Evolutionary conservation across 2,113 vertebrate species (phyloP).

Genomic region (Heloderma charlesbogerti): DNA sequence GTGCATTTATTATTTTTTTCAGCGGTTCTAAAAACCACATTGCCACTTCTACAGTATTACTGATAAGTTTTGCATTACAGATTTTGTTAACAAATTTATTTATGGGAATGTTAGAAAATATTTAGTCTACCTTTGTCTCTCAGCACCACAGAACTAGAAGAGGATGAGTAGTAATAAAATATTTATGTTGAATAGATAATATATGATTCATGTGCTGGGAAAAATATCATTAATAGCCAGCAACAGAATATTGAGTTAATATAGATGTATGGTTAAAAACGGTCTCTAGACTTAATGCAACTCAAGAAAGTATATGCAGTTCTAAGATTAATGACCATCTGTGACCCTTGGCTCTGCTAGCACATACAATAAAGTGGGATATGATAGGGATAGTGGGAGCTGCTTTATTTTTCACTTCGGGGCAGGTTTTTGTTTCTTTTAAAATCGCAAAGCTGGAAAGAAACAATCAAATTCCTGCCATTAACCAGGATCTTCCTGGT

Average conservation of each 20-base stretch:
- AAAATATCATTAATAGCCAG: not conserved
- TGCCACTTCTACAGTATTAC: not conserved
- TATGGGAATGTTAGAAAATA: not conserved
- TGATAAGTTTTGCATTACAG: not conserved
- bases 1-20: not conserved
- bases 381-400: not conserved
- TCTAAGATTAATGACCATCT: not conserved
- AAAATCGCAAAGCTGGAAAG: too few species aligned
- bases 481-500: not conserved
- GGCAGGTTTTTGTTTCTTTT: not conserved
- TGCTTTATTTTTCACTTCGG: not conserved
- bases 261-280: not conserved
- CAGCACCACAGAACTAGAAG: not conserved
- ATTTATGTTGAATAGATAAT: not conserved
- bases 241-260: not conserved
- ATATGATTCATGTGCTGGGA: not conserved
- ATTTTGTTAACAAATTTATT: not conserved
- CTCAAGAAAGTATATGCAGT: not conserved
- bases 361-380: not conserved
- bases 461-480: not conserved
- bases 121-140: not conserved
- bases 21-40: not conserved
- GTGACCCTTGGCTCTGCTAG: not conserved
- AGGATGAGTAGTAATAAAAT: not conserved
- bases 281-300: not conserved